These are phyloP conservation scores for Parnassius mnemosyne DNA, from an alignment of 2,888 invertebrate genomes.

Conservation along the genomic window DNA sequence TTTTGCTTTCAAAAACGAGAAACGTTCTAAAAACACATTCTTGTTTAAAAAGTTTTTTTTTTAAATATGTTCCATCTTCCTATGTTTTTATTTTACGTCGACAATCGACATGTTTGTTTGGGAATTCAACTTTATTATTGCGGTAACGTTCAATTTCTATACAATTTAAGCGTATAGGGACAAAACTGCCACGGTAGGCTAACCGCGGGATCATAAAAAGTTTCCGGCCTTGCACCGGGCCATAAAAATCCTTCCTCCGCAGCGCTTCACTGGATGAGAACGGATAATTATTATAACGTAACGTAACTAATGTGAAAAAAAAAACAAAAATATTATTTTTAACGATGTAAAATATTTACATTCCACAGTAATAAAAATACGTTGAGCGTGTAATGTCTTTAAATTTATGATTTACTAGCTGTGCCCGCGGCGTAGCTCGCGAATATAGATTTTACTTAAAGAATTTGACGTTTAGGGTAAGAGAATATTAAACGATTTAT, in stretches of 20 bases:
- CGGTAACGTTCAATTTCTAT: slow-evolving; percentile 6
- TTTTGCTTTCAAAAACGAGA: too few species aligned
- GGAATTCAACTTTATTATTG: slow-evolving; percentile 21
- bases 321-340: background rate
- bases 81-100: slow-evolving; percentile 12
- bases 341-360: too few species aligned
- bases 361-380: too few species aligned
- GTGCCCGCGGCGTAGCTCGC: too few species aligned
- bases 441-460: too few species aligned
- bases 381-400: too few species aligned
- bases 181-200: slow-evolving; percentile 22
- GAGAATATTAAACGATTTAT: too few species aligned
- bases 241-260: slow-evolving; percentile 19
- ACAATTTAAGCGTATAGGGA: slow-evolving; percentile 10
- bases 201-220: slow-evolving; percentile 17
- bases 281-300: slow-evolving; percentile 1
- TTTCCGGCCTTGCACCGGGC: slow-evolving; percentile 12
- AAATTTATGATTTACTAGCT: too few species aligned
- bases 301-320: background rate
- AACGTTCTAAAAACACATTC: too few species aligned
- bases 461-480: too few species aligned
- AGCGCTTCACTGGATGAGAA: slow-evolving; percentile 19
- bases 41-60: background rate
- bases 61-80: slow-evolving; percentile 13
- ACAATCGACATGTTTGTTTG: background rate